Evolutionary conservation across 2,888 invertebrate species (phyloP), one percentile per base, ranked within the genome.

Genomic region (Drosophila multiciliata): DNA sequence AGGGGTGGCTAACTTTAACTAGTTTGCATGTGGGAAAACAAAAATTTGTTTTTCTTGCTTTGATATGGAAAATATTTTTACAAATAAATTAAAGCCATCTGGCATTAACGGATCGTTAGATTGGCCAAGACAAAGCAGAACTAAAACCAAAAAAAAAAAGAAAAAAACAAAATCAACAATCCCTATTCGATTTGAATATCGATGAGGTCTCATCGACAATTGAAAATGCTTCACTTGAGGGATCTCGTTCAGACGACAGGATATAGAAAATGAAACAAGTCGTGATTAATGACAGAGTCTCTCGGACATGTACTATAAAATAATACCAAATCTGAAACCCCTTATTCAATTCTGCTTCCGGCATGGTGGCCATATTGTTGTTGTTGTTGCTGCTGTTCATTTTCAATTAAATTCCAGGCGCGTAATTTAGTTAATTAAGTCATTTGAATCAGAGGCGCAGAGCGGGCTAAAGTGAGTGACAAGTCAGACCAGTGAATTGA

Each of bases 341-440:
- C 32, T 33, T 26, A 48, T 36, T 35, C 33, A 61, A 48, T 45
- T 29, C 26, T 53, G 59, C 12, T 78, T 78, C 78, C 78, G 78
- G 82, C 55, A 64, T 65, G 38, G n/a, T 61, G 45, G 26, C 9
- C 29, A 20, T 38, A n/a, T 55, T 15, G 32, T 32, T 69, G 42
- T 57, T 66, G 42, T 55, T 61, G 45, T 48, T 60, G 61, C 12
- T 57, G 35, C 53, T 62, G 69, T 69, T 61, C 53, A 55, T 68
- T 79, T 74, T 77, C 87, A 88, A 91, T 88, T 87, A 87, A 90
- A 90, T 91, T 82, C 91, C 83, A 87, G 90, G 81, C 92, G 92
- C 92, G 91, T 92, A 92, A 91, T 91, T 91, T 91, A 91, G 92
- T 92, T 92, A 91, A 92, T 91, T 91, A 91, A 92, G 91, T 90